Evolutionary conservation across 1,140 invertebrate genomes (phyloP).

Genomic region (Hycleus cichorii): DNA sequence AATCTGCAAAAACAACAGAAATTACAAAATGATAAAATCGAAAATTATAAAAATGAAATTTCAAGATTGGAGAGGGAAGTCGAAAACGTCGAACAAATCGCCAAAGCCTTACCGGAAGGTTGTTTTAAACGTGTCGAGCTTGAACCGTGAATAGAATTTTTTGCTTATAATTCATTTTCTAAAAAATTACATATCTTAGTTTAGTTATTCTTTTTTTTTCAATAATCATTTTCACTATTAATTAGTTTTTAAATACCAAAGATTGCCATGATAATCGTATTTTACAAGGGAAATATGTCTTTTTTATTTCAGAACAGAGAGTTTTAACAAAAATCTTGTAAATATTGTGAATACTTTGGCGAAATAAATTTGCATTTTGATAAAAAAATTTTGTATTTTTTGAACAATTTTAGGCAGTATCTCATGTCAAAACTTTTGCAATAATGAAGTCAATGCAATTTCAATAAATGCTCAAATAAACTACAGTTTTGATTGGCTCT

Average conservation of each 20-base stretch:
- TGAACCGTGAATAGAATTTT: constrained; percentile 26
- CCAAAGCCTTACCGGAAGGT: constrained; percentile 68
- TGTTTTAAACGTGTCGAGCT: constrained; percentile 55
- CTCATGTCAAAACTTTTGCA: too few species aligned
- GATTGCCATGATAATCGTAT: constrained; percentile 7
- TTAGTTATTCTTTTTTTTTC: constrained; percentile 3
- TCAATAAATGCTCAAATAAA: too few species aligned
- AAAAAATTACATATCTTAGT: not conserved
- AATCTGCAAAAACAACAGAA: constrained; percentile 63
- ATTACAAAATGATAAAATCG: constrained; percentile 69
- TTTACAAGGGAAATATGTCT: not conserved
- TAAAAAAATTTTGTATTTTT: not conserved
- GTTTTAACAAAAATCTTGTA: not conserved
- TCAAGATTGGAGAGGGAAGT: constrained; percentile 68
- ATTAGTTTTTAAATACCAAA: constrained; percentile 3
- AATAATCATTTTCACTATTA: not conserved
- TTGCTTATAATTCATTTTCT: not conserved
- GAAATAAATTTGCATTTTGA: constrained; percentile 8
- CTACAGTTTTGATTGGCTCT: too few species aligned
- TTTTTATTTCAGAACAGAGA: too few species aligned
- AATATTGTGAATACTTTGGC: constrained; percentile 13
- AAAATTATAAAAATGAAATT: constrained; percentile 76
- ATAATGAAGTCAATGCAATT: too few species aligned
- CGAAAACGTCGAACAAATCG: constrained; percentile 78
- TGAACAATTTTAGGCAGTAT: too few species aligned